Evolutionary conservation across 1,140 invertebrate species (phyloP), one percentile per base, ranked within the genome.

Genomic region (Zaprionus kolodkinae): DNA sequence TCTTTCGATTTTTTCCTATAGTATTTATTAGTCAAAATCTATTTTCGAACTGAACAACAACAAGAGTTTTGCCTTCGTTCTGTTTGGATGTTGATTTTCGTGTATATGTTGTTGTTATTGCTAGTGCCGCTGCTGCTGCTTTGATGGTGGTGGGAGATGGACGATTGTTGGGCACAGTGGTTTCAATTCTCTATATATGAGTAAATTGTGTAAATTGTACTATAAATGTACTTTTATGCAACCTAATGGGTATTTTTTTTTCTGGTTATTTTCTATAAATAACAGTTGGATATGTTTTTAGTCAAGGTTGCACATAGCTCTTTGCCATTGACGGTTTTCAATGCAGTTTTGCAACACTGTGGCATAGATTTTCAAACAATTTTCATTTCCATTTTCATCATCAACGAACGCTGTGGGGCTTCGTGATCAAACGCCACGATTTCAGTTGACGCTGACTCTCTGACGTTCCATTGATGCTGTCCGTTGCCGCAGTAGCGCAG

Each of bases 21-120:
- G 85, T 88, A 89, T 91, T 91, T 91, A 89, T 91, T 91, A 91
- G 88, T 88, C 88, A 91, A 91, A 68, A 85, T 87, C 88, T 91
- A 91, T 91, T 91, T 91, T 91, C 79, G 84, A 91, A 82, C 67
- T 63, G 72, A 71, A 62, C 78, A 84, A 78, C 71, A 85, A 81
- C 43, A 89, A 81, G 57, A 67, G 48, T 72, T 65, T 61, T 59
- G 54, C 70, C 52, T 79, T 77, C 69, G 66, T 72, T 61, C 66
- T 52, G 27, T 70, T 55, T 74, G 69, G 74, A 62, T 64, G 64
- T 69, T 59, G 76, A 65, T 74, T 62, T 74, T 60, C 55, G 57
- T 68, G 45, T 65, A 30, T 74, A 66, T 17, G 55, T 71, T 17
- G 66, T 63, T 62, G 67, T 61, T 73, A 61, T 73, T 65, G 7